Evolutionary conservation across 1,140 invertebrate genomes (phyloP), one percentile per base, ranked within the genome.

Genomic region (Philaenus spumarius): DNA sequence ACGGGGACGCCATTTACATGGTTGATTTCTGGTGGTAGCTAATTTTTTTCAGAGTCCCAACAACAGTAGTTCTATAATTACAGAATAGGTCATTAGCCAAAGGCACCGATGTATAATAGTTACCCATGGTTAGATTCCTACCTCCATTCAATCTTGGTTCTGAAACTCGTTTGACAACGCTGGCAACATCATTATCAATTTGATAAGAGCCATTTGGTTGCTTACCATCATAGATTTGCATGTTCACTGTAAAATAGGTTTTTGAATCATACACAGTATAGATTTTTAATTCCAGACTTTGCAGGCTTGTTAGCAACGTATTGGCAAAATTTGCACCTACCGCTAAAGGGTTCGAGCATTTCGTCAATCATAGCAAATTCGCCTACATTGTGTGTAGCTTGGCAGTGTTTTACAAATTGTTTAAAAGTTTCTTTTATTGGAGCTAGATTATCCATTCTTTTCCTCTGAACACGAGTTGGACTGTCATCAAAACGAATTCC

Each of bases 331-430:
- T 17, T 20, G 42, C 54, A 56, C 23, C 24, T 26, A 1, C 54
- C 43, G n/a, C 54, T 26, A 42, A 34, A 46, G 7, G 54, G 43
- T 17, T 55, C 37, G 2, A 56, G 43, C 40, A 56, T 56, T 46
- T 56, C 54, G 46, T 56, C 43, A 12, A 56, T 43, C 9, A 42
- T 56, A 6, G 17, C 40, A 15, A 46, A 35, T 30, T 45, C 54
- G 22, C 42, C 45, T 12, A 34, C n/a, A 56, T n/a, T 15, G 19
- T 56, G n/a, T 6, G 6, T 35, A 20, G 12, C 3, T n/a, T 40
- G 3, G 14, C 39, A n/a, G 12, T 40, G 12, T 5, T 14, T 40
- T 2, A n/a, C 12, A 40, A 40, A 40, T 14, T 40, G 17, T 40
- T 17, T 4, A 40, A 40, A 30, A 4, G 9, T 30, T 4, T 40